Evolutionary conservation across 2,888 invertebrate genomes (phyloP), one percentile per base, ranked within the genome.

Genomic region (Ichneumoninae sp.): DNA sequence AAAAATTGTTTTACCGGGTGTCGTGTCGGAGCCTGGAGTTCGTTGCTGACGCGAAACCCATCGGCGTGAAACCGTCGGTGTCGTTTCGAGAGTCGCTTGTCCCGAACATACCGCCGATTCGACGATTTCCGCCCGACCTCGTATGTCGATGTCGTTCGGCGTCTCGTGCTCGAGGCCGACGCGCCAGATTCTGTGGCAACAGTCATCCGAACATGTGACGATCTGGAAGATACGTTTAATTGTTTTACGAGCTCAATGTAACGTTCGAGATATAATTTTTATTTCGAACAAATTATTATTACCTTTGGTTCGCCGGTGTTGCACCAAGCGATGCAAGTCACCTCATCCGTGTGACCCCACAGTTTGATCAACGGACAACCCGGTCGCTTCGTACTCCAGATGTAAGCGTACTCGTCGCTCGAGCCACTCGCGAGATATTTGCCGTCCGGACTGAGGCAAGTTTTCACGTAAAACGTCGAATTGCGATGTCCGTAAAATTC

Each of bases 381-480:
- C 0, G 96, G 94, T 86, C 94, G 93, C 16, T 95, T 94, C 0
- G 96, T 95, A 92, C 96, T 96, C 98, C 98, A 98, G 76, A 98
- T 96, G 91, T 98, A 98, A 0, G 98, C 98, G 89, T 96, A 95
- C 88, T 97, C 96, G 94, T 98, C 98, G 90, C 97, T 97, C 88
- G 98, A 98, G n/a, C 98, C 98, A 93, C 98, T 98, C 0, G 98
- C 95, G 36, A 98, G 94, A 94, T 97, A 98, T 85, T 95, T 94
- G 4, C 97, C 96, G 94, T 98, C 98, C 0, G 96, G 96, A 91
- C 97, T 98, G 44, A 98, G 94, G 85, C 96, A 95, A 0, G 97
- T 95, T 93, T 98, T 98, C 50, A 98, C 96, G 93, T 97, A 98
- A 94, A 97, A 98, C 0, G 97, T 96, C 77, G 95, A 95, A 93